Percentiles rank a stretch among this genome's conserved stretches.
These are phyloP conservation scores for Drosophila auraria DNA, from an alignment of 1,140 invertebrate genomes.

Conservation along the genomic window DNA sequence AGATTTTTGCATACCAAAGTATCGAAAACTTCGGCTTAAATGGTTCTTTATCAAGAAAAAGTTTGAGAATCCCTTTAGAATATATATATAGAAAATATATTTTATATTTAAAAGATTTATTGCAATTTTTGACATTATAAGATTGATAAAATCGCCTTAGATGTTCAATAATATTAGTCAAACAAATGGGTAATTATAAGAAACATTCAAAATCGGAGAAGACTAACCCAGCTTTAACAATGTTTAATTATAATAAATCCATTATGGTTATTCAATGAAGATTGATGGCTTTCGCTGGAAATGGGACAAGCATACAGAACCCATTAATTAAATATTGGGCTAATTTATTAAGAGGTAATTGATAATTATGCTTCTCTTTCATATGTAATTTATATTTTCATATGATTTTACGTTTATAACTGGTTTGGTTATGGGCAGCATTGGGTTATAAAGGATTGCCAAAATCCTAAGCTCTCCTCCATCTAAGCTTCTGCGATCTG, in stretches of 20 bases:
- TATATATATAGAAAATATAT: too few species aligned
- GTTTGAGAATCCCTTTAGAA: too few species aligned
- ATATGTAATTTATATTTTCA: not conserved
- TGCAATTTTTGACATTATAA: too few species aligned
- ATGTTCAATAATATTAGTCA: too few species aligned
- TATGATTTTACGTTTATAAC: not conserved
- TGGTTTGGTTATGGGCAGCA: not conserved
- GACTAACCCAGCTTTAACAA: not conserved
- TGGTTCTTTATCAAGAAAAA: too few species aligned
- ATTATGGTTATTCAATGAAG: slow-evolving; percentile 1
- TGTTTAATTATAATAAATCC: not conserved
- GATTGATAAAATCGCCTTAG: too few species aligned
- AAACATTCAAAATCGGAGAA: not conserved
- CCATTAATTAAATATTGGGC: not conserved
- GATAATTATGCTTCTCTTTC: not conserved
- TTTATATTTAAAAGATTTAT: too few species aligned
- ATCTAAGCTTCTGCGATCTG: not conserved
- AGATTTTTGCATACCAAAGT: not conserved
- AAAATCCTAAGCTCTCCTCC: slow-evolving; percentile 4
- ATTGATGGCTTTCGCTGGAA: not conserved
- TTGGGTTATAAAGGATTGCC: not conserved
- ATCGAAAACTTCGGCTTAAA: too few species aligned
- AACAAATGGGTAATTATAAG: too few species aligned
- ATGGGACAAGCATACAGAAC: not conserved
- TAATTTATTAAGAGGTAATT: not conserved